Conservation (phyloP, 2,113 vertebrate species). For the Sorex fumeus region DNA sequence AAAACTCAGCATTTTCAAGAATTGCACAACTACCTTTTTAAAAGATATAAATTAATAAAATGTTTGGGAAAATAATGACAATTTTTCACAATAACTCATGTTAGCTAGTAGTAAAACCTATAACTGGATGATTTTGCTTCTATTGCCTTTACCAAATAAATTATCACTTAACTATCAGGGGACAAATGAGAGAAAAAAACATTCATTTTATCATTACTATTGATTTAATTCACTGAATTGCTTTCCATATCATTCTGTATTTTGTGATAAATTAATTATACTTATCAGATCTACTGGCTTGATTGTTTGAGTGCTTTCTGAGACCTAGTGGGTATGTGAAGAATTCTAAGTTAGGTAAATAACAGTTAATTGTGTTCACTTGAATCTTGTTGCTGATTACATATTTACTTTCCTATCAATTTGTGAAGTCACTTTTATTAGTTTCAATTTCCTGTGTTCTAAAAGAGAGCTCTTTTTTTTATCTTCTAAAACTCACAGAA, state of each 20-base stretch:
- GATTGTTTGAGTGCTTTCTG: constrained; percentile 12
- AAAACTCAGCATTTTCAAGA: constrained; percentile 41
- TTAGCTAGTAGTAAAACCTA: constrained; percentile 47
- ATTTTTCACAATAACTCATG: constrained; percentile 35
- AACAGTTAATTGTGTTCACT: neutral
- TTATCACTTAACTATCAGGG: neutral
- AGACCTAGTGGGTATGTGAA: neutral
- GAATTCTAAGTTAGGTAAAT: neutral
- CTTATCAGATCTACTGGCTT: neutral
- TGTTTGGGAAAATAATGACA: neutral
- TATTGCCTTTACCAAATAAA: constrained; percentile 18
- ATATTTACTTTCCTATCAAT: neutral
- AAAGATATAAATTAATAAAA: constrained; percentile 33
- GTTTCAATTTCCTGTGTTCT: neutral
- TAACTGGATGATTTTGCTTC: neutral
- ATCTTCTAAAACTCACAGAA: neutral
- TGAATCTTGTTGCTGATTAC: neutral
- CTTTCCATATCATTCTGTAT: constrained; percentile 42
- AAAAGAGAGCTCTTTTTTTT: neutral
- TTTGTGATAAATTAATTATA: constrained; percentile 48
- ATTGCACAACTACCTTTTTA: neutral
- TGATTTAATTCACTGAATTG: constrained; percentile 32
- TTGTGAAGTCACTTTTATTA: neutral
- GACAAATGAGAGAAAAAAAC: constrained; percentile 2
- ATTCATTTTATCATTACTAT: neutral